phyloP scores from a whole-genome alignment of 1,140 invertebrate species.

The Papilio polytes region DNA sequence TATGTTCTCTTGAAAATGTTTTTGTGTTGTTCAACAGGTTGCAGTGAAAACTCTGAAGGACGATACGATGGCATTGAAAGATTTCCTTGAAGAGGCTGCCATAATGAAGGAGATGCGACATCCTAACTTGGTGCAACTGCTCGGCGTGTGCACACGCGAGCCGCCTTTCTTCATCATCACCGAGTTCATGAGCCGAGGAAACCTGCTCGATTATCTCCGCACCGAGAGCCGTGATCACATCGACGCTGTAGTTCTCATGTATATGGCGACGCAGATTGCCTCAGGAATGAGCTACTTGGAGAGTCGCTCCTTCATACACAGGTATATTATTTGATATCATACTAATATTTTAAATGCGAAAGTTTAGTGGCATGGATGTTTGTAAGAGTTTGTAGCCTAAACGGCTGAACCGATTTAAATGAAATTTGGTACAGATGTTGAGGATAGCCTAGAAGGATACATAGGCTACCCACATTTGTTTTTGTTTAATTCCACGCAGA shows the following conservation, averaged over 20 bases:
- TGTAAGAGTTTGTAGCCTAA: too few relatives aligned
- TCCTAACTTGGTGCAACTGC: constrained; percentile 98
- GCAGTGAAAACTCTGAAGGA: constrained; percentile 99
- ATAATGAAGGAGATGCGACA: constrained; percentile 99
- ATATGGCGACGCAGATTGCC: constrained; percentile 99
- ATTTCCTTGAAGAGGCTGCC: constrained; percentile 99
- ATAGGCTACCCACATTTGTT: too few relatives aligned
- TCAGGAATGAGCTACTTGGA: constrained; percentile 99
- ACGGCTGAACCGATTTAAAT: too few relatives aligned
- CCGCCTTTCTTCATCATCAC: constrained; percentile 99
- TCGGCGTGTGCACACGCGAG: constrained; percentile 98
- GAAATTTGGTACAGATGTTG: too few relatives aligned
- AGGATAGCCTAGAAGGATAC: too few relatives aligned
- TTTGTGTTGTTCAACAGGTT: constrained; percentile 64
- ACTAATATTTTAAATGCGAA: too few relatives aligned
- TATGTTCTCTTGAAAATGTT: too few relatives aligned
- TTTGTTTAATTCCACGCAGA: too few relatives aligned
- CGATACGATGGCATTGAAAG: constrained; percentile 99
- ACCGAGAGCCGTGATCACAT: constrained; percentile 95
- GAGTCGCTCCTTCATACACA: constrained; percentile 97
- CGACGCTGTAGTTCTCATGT: constrained; percentile 97
- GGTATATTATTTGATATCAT: constrained; percentile 80
- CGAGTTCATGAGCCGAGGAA: constrained; percentile 99
- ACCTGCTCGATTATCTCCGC: constrained; percentile 97
- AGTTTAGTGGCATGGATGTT: too few relatives aligned